Percentiles rank a stretch among this genome's conserved stretches.
Conservation (phyloP, 2,888 invertebrate species). For the Abscondita cerata region DNA sequence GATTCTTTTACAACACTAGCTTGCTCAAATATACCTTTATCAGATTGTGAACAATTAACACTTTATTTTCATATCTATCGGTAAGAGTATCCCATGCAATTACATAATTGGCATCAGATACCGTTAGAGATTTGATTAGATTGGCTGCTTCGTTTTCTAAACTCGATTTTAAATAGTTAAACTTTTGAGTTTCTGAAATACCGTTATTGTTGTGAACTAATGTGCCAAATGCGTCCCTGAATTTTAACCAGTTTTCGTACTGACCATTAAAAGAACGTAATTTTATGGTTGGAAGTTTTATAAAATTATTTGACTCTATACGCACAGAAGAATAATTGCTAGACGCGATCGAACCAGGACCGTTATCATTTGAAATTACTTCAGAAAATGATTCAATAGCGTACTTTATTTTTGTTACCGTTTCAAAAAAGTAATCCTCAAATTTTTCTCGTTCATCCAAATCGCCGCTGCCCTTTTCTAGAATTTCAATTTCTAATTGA, state of each 20-base stretch:
- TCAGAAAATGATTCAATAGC: no score
- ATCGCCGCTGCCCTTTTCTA: not conserved
- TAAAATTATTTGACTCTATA: not conserved
- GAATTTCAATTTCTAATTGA: not conserved
- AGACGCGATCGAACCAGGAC: not conserved
- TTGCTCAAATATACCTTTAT: not conserved
- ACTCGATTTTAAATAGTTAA: conserved; percentile 2
- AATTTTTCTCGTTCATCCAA: not conserved
- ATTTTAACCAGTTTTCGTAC: not conserved
- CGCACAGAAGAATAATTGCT: no score
- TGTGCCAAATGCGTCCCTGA: conserved; percentile 1
- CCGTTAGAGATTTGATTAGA: not conserved
- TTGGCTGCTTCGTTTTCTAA: not conserved
- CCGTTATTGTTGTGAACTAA: not conserved
- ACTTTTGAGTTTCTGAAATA: not conserved
- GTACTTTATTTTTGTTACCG: not conserved
- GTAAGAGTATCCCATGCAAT: not conserved
- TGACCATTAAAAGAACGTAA: not conserved
- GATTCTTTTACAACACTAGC: not conserved
- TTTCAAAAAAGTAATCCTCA: not conserved
- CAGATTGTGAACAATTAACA: conserved; percentile 3
- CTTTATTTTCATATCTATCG: not conserved
- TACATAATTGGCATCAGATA: not conserved
- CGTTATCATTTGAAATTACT: not conserved
- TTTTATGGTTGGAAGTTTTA: not conserved